phyloP scores from a whole-genome alignment of 2,113 vertebrate species.

The Ammospiza caudacuta region DNA sequence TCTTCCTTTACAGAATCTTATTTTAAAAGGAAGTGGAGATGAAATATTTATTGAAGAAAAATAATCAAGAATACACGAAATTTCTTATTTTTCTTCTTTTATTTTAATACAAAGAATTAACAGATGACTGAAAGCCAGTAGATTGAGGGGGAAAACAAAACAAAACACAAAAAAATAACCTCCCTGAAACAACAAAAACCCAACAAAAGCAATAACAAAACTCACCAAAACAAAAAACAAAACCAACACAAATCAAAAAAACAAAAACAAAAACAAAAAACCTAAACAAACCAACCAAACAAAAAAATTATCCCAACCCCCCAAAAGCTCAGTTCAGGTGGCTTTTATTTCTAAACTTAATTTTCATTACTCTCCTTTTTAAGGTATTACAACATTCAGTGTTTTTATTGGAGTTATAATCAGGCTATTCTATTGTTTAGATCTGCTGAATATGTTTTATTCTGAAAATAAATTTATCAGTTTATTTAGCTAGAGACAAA shows the following conservation, averaged over 20 bases:
- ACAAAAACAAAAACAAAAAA: neutral
- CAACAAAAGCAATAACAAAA: neutral
- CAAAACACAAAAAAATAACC: too few species aligned
- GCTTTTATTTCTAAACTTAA: neutral
- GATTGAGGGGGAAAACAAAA: neutral
- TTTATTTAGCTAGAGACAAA: neutral
- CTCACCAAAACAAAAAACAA: neutral
- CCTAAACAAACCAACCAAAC: neutral
- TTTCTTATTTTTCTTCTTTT: neutral
- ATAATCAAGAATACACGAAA: neutral
- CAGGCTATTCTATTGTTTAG: neutral
- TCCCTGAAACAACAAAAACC: neutral
- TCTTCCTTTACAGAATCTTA: neutral
- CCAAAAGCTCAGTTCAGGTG: neutral
- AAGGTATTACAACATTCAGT: neutral
- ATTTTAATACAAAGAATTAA: neutral
- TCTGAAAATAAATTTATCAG: neutral
- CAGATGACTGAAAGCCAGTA: neutral
- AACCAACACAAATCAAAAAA: neutral
- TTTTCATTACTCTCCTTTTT: neutral
- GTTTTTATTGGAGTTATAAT: neutral
- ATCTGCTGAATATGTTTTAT: neutral
- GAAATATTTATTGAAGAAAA: neutral
- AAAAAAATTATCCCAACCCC: too few species aligned
- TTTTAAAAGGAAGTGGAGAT: neutral